These are phyloP conservation scores for Ictalurus furcatus DNA, from an alignment of 2,113 vertebrate species.

Conservation along the genomic window DNA sequence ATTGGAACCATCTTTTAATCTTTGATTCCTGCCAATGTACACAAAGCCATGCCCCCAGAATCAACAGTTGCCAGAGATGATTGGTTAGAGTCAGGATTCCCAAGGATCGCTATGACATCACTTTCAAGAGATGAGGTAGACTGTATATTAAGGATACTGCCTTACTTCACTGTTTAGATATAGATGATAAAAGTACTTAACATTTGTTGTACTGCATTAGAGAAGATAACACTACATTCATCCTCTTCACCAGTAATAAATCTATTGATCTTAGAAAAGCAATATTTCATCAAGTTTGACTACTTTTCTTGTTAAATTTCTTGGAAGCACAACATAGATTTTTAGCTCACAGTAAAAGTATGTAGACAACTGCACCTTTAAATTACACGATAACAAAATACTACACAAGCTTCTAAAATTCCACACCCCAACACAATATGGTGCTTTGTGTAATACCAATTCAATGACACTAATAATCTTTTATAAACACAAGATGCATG, in stretches of 20 bases:
- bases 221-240: not conserved
- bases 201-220: not conserved
- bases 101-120: not conserved
- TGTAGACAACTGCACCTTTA: not conserved
- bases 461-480: not conserved
- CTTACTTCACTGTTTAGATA: not conserved
- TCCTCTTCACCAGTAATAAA: not conserved
- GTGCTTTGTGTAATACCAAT: not conserved
- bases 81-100: not conserved
- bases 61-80: too few relatives aligned
- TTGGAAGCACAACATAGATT: not conserved
- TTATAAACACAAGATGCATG: not conserved
- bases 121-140: not conserved
- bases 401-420: not conserved
- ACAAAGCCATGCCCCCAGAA: not conserved
- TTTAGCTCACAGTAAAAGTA: not conserved
- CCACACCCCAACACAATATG: not conserved
- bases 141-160: not conserved
- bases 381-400: not conserved
- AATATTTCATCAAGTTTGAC: not conserved
- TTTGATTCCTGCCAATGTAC: not conserved
- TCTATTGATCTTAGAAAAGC: not conserved
- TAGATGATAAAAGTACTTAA: not conserved
- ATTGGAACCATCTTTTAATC: too few relatives aligned
- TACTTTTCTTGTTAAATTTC: not conserved